Percentiles rank a stretch among this genome's conserved stretches.
These are phyloP conservation scores for Agonopterix alstromeriana DNA, from an alignment of 2,888 invertebrate species.

Conservation along the genomic window DNA sequence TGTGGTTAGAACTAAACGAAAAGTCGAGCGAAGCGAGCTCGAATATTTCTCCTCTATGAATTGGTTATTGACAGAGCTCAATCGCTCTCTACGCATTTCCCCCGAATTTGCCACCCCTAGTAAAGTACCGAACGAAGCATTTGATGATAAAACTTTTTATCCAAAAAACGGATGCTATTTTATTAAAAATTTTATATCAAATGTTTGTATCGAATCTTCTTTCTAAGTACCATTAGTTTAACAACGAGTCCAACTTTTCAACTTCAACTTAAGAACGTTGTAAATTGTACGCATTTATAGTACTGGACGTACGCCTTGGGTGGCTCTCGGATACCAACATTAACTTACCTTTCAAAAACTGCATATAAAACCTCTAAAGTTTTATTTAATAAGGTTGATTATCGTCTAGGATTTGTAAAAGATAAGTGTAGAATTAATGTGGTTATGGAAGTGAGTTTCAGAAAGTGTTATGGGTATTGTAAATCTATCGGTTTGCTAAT, in stretches of 20 bases:
- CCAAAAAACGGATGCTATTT: not conserved
- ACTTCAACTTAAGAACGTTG: constrained; percentile 60
- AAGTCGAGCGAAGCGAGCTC: too few relatives aligned
- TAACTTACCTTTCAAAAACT: constrained; percentile 6
- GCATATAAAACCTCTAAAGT: constrained; percentile 1
- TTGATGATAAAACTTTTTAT: too few relatives aligned
- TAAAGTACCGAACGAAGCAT: too few relatives aligned
- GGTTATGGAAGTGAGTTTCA: constrained; percentile 43
- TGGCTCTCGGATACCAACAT: constrained; percentile 32
- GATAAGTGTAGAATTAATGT: not conserved
- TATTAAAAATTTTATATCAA: not conserved
- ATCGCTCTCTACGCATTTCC: too few relatives aligned
- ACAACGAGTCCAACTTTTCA: constrained; percentile 61
- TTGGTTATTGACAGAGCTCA: too few relatives aligned
- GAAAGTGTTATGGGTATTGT: constrained; percentile 59
- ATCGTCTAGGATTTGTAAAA: too few relatives aligned
- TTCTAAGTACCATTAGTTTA: constrained; percentile 34
- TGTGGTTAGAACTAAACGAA: too few relatives aligned
- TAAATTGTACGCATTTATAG: constrained; percentile 69
- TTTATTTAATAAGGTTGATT: too few relatives aligned
- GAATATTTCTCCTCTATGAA: too few relatives aligned
- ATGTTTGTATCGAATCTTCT: not conserved
- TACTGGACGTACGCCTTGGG: constrained; percentile 54
- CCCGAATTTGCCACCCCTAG: too few relatives aligned
- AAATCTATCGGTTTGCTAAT: constrained; percentile 64